A percentile compares a stretch with the other conserved stretches of the same genome.
Conservation (phyloP, 2,113 vertebrate genomes). For the Pheucticus melanocephalus region DNA sequence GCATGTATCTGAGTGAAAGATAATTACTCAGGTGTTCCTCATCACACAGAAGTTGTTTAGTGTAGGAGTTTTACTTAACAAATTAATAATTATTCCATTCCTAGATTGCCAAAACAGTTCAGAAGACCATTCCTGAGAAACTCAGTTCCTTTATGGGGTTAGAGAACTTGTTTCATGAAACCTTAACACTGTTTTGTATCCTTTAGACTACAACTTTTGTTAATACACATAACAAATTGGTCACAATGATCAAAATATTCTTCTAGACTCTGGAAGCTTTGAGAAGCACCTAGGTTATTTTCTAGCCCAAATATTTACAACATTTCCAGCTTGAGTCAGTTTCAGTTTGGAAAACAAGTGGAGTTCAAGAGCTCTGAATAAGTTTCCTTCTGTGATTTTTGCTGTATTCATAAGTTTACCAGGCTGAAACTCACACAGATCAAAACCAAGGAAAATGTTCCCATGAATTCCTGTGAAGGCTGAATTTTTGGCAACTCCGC, state of each 20-base stretch:
- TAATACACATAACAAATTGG: background rate
- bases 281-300: background rate
- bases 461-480: conserved; percentile 2
- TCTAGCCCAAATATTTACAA: background rate
- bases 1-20: background rate
- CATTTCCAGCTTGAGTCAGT: background rate
- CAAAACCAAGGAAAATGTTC: conserved; percentile 30
- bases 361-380: background rate
- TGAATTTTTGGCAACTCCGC: conserved; percentile 18
- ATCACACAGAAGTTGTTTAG: background rate
- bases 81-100: background rate
- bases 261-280: background rate
- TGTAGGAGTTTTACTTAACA: background rate
- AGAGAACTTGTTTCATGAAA: background rate
- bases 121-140: background rate
- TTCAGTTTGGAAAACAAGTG: background rate
- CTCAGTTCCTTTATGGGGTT: background rate
- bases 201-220: background rate
- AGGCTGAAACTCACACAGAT: background rate
- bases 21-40: background rate
- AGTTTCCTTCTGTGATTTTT: background rate
- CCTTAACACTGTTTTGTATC: background rate
- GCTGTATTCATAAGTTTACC: background rate
- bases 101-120: background rate
- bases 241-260: background rate